phyloP scores from a whole-genome alignment of 2,888 invertebrate species.

The Caenorhabditis afra region DNA sequence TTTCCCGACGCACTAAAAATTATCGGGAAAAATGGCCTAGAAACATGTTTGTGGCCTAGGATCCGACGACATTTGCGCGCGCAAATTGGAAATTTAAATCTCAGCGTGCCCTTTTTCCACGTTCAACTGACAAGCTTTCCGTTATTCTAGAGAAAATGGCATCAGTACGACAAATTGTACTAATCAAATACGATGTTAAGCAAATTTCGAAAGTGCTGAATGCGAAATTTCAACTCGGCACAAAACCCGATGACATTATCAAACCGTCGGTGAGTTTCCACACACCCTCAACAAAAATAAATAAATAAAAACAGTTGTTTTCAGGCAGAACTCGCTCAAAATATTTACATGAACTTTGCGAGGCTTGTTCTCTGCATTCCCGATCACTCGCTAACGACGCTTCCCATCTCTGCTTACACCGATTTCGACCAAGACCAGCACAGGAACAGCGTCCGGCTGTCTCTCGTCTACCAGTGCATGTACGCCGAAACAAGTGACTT shows the following conservation, averaged over 20 bases:
- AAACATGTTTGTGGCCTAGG: constrained; percentile 22
- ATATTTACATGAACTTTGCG: constrained; percentile 32
- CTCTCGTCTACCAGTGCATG: constrained; percentile 41
- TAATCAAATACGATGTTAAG: not conserved
- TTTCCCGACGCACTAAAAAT: constrained; percentile 1
- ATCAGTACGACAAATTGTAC: not conserved
- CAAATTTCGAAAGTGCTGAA: not conserved
- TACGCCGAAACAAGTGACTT: constrained; percentile 6
- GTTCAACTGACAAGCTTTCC: constrained; percentile 3
- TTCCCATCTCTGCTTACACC: constrained; percentile 18
- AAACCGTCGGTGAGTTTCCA: constrained; percentile 23
- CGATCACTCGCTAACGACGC: constrained; percentile 20
- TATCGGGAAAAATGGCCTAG: constrained; percentile 24
- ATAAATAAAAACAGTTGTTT: not conserved
- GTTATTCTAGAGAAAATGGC: constrained; percentile 9
- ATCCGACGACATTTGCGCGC: constrained; percentile 11
- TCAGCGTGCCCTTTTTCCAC: not conserved
- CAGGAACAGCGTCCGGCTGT: constrained; percentile 26
- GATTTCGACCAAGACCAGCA: constrained; percentile 36
- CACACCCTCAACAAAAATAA: not conserved
- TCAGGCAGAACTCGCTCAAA: constrained; percentile 37
- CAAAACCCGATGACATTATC: constrained; percentile 10
- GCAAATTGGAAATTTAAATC: constrained; percentile 17
- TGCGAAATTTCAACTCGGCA: constrained; percentile 17
- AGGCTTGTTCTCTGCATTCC: constrained; percentile 20